Conservation (phyloP, 2,888 invertebrate genomes). For the Julus scandinavius region DNA sequence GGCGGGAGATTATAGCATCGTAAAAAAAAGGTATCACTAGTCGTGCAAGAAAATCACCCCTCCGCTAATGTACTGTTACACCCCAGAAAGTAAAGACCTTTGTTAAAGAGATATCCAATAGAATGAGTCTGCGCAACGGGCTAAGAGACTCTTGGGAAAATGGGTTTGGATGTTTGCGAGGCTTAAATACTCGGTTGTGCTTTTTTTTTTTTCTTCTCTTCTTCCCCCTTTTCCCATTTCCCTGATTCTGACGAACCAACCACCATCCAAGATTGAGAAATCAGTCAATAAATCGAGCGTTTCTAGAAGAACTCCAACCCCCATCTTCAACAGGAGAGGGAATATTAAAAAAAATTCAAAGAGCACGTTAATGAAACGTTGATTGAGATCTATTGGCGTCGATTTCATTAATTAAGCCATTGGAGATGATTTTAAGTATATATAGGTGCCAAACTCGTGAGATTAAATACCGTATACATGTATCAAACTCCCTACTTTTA, state of each 20-base stretch:
- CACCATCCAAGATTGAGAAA: conserved; percentile 9
- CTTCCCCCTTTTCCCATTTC: not conserved
- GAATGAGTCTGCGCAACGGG: not conserved
- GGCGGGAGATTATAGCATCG: conserved; percentile 1
- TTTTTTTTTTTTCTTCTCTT: not conserved
- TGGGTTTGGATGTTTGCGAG: conserved; percentile 30
- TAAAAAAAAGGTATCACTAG: conserved; percentile 36
- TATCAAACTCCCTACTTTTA: too few relatives aligned
- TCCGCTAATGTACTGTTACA: conserved; percentile 28
- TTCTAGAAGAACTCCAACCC: conserved; percentile 1
- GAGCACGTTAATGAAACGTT: conserved; percentile 26
- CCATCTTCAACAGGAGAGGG: not conserved
- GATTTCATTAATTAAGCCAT: not conserved
- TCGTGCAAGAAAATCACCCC: conserved; percentile 18
- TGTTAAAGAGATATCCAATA: conserved; percentile 35
- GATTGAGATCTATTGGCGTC: conserved; percentile 33
- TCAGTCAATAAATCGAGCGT: conserved; percentile 43
- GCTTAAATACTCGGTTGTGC: conserved; percentile 17
- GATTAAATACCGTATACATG: too few relatives aligned
- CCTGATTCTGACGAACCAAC: not conserved
- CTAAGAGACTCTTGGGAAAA: conserved; percentile 42
- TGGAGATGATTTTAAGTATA: not conserved
- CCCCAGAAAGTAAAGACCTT: conserved; percentile 41
- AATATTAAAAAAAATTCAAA: conserved; percentile 40
- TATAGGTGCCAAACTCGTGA: too few relatives aligned